Percentiles rank a stretch among this genome's conserved stretches.
phyloP scores from a whole-genome alignment of 53 echinoderm and acorn worm species.

The Crossaster papposus region DNA sequence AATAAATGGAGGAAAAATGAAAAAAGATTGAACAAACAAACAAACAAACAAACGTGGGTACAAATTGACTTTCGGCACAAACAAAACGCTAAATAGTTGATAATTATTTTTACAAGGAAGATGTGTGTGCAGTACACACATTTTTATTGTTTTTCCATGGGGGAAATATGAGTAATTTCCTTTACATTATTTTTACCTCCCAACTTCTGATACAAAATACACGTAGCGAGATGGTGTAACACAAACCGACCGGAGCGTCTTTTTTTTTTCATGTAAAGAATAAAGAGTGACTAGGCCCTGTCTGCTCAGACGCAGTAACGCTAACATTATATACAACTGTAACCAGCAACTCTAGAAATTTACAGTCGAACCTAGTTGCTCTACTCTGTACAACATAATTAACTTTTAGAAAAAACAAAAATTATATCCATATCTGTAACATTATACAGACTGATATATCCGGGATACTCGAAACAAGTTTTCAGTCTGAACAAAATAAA shows the following conservation, averaged over 20 bases:
- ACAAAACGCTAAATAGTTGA: not conserved
- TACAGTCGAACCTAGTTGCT: slow-evolving; percentile 40
- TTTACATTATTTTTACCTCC: not conserved
- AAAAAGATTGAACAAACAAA: no score
- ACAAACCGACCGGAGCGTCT: not conserved
- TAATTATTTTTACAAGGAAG: slow-evolving; percentile 47
- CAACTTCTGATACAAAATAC: slow-evolving; percentile 26
- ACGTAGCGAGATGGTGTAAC: slow-evolving; percentile 14
- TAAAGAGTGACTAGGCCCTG: not conserved
- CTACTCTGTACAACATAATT: slow-evolving; percentile 36
- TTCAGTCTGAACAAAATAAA: no score
- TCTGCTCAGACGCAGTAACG: slow-evolving; percentile 31
- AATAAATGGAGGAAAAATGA: no score
- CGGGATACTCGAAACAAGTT: no score
- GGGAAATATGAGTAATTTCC: slow-evolving; percentile 29
- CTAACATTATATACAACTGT: slow-evolving; percentile 45
- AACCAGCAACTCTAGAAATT: slow-evolving; percentile 52
- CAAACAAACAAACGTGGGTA: no score
- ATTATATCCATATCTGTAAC: not conserved
- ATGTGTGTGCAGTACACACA: slow-evolving; percentile 49
- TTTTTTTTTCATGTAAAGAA: not conserved
- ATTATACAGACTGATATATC: no score
- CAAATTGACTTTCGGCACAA: not conserved
- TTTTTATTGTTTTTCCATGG: slow-evolving; percentile 54
- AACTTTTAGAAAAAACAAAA: slow-evolving; percentile 14